These are phyloP conservation scores for Acrobasis suavella DNA, from an alignment of 2,888 invertebrate genomes.

Conservation along the genomic window DNA sequence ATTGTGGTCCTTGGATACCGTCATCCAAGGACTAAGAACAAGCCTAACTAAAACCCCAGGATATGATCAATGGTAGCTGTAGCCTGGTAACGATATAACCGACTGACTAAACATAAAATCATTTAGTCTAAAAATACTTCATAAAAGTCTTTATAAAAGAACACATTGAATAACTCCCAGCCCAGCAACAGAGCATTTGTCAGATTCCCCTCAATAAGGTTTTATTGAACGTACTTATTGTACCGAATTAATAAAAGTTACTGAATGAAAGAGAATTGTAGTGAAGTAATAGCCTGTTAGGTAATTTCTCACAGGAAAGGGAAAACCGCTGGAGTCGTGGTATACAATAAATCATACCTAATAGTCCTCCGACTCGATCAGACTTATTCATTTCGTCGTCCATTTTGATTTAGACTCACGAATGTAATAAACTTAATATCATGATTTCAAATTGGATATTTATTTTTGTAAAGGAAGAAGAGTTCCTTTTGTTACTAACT, in stretches of 20 bases:
- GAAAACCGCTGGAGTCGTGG: conserved; percentile 15
- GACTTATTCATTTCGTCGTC: conserved; percentile 20
- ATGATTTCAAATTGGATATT: not conserved
- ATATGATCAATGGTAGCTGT: no score
- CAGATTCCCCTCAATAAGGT: conserved; percentile 20
- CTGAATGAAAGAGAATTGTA: conserved; percentile 17
- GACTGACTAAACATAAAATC: no score
- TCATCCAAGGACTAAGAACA: no score
- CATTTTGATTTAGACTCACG: conserved; percentile 14
- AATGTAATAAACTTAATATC: not conserved
- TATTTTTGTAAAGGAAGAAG: not conserved
- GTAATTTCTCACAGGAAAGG: conserved; percentile 23
- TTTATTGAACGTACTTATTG: conserved; percentile 24
- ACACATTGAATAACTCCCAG: not conserved
- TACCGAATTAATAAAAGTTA: conserved; percentile 25
- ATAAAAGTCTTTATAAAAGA: not conserved
- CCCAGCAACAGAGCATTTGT: conserved; percentile 17
- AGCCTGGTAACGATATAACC: no score
- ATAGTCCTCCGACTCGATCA: conserved; percentile 19
- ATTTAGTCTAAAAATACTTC: not conserved
- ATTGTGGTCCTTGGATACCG: no score
- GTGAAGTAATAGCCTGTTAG: conserved; percentile 24
- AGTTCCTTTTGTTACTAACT: not conserved
- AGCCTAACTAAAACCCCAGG: no score
- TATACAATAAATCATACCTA: conserved; percentile 24